Evolutionary conservation across 2,797 vertebrate species (phyloP).

Genomic region (Cichlasoma orientale): DNA sequence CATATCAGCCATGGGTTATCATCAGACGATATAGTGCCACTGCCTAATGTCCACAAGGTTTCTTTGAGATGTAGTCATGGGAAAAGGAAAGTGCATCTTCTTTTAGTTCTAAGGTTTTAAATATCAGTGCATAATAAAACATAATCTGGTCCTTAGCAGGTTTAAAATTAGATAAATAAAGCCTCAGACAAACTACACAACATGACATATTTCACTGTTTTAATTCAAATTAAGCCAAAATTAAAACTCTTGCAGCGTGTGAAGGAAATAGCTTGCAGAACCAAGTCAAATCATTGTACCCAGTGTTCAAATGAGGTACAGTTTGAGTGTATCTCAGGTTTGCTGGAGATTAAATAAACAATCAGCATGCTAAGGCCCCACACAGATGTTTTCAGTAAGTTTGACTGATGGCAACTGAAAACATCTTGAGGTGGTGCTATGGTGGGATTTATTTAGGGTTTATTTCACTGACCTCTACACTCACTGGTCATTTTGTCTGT

Average conservation of each 20-base stretch:
- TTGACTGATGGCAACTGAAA: not conserved
- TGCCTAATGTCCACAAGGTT: not conserved
- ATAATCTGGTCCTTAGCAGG: not conserved
- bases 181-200: too few species aligned
- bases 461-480: too few species aligned
- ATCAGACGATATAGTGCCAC: not conserved
- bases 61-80: not conserved
- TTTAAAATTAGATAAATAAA: not conserved
- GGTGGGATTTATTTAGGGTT: not conserved
- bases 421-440: not conserved
- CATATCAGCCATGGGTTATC: constrained; percentile 1
- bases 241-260: not conserved
- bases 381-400: not conserved
- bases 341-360: not conserved
- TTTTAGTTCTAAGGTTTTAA: not conserved
- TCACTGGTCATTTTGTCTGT: too few species aligned
- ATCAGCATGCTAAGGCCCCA: not conserved
- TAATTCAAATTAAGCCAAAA: too few species aligned
- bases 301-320: too few species aligned
- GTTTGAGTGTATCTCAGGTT: not conserved
- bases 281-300: too few species aligned
- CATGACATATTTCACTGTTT: not conserved
- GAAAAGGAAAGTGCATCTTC: not conserved
- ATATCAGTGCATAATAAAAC: not conserved
- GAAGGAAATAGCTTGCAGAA: not conserved